Percentiles rank a stretch among this genome's conserved stretches.
phyloP scores from a whole-genome alignment of 2,797 vertebrate genomes.

The Onychomys arenicola region DNA sequence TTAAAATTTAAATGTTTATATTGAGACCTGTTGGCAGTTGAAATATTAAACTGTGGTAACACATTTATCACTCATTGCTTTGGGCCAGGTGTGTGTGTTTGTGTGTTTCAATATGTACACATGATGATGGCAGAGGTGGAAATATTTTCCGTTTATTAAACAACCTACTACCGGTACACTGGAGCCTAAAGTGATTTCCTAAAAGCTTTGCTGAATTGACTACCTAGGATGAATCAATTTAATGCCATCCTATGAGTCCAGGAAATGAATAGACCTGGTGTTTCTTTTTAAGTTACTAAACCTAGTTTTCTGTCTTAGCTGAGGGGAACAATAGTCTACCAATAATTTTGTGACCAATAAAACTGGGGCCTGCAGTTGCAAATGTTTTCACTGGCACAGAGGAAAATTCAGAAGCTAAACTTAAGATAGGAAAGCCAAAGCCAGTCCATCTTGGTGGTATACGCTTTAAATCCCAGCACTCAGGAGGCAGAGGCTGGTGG shows the following conservation, averaged over 20 bases:
- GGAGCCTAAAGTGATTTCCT: constrained; percentile 53
- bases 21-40: constrained; percentile 34
- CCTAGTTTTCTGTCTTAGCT: constrained; percentile 46
- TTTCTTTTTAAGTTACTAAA: constrained; percentile 68
- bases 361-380: constrained; percentile 3
- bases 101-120: not conserved
- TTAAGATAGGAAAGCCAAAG: constrained; percentile 22
- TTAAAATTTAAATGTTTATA: not conserved
- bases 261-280: constrained; percentile 54
- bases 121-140: not conserved
- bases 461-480: not conserved
- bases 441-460: not conserved
- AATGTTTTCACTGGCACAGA: not conserved
- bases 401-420: constrained; percentile 28
- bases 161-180: not conserved
- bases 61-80: constrained; percentile 34
- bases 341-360: constrained; percentile 54
- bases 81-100: not conserved
- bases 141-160: constrained; percentile 56
- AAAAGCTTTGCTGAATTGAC: constrained; percentile 45
- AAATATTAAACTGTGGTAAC: constrained; percentile 41
- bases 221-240: constrained; percentile 21
- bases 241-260: constrained; percentile 26
- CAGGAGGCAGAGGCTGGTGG: not conserved
- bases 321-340: constrained; percentile 20